Evolutionary conservation across 2,113 vertebrate genomes (phyloP).

Genomic region (Hiodon alosoides): DNA sequence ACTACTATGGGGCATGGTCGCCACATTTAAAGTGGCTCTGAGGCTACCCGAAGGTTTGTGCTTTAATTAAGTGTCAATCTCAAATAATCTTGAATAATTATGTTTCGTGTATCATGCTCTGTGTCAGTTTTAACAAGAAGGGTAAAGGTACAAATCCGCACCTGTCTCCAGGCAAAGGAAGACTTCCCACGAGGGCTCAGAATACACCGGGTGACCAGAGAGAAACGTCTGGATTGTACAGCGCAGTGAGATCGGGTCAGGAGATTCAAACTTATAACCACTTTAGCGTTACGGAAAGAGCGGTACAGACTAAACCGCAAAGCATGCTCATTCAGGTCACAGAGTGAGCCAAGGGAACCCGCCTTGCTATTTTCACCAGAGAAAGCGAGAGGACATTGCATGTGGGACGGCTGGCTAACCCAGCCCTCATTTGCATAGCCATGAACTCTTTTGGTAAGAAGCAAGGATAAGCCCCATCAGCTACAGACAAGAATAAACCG

Average conservation of each 20-base stretch:
- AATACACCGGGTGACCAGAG: constrained; percentile 18
- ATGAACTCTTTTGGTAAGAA: not conserved
- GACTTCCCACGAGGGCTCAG: constrained; percentile 17
- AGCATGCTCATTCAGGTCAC: too few species aligned
- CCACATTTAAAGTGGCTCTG: constrained; percentile 11
- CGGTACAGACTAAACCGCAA: too few species aligned
- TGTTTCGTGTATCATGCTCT: constrained; percentile 31
- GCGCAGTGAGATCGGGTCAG: constrained; percentile 13
- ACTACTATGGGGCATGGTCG: not conserved
- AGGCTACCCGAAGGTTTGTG: constrained; percentile 13
- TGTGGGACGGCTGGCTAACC: too few species aligned
- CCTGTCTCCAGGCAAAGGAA: constrained; percentile 21
- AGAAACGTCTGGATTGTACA: constrained; percentile 12
- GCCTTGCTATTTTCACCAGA: too few species aligned
- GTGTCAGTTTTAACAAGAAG: constrained; percentile 22
- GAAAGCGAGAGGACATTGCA: too few species aligned
- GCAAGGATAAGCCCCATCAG: not conserved
- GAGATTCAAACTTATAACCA: not conserved
- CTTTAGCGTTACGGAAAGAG: too few species aligned
- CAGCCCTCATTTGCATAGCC: too few species aligned
- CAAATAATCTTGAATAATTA: constrained; percentile 30
- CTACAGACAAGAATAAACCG: not conserved
- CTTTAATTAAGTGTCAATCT: constrained; percentile 42
- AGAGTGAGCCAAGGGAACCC: too few species aligned
- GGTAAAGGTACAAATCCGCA: constrained; percentile 4